These are phyloP conservation scores for Platygyra sinensis DNA, from an alignment of 64 coral and sea anemone genomes.

Conservation along the genomic window DNA sequence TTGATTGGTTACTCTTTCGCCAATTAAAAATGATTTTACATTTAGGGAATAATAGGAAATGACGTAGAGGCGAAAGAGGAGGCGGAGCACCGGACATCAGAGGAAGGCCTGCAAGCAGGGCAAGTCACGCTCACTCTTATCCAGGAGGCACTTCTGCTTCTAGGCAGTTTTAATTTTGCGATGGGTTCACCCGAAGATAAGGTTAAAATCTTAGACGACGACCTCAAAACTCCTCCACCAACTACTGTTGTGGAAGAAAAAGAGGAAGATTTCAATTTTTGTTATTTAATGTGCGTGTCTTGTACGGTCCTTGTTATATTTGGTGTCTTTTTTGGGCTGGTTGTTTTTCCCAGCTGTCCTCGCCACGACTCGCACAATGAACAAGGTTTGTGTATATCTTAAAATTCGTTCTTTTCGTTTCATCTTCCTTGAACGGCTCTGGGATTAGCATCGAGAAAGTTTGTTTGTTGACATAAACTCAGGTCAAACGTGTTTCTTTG, in stretches of 20 bases:
- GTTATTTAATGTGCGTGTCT: neutral
- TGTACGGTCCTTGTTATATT: neutral
- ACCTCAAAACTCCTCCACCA: neutral
- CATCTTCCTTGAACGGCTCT: no score
- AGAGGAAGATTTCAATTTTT: neutral
- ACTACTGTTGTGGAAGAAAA: neutral
- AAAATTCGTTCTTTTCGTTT: neutral
- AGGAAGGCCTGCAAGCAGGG: neutral
- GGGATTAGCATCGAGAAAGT: no score
- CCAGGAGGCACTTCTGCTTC: neutral
- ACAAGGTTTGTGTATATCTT: neutral
- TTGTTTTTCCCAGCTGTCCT: neutral
- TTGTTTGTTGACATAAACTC: no score
- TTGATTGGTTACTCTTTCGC: constrained; percentile 4
- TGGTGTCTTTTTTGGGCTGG: neutral
- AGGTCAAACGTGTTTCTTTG: no score
- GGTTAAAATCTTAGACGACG: neutral
- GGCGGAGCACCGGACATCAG: neutral
- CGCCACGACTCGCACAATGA: neutral
- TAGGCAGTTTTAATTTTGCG: neutral
- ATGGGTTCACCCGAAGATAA: neutral
- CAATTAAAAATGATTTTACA: neutral
- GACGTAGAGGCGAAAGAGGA: no score
- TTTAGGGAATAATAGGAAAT: neutral
- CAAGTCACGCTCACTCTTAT: neutral